A percentile compares a stretch with the other conserved stretches of the same genome.
Conservation (phyloP, 2,888 invertebrate genomes). For the Nemotelus pantherinus region DNA sequence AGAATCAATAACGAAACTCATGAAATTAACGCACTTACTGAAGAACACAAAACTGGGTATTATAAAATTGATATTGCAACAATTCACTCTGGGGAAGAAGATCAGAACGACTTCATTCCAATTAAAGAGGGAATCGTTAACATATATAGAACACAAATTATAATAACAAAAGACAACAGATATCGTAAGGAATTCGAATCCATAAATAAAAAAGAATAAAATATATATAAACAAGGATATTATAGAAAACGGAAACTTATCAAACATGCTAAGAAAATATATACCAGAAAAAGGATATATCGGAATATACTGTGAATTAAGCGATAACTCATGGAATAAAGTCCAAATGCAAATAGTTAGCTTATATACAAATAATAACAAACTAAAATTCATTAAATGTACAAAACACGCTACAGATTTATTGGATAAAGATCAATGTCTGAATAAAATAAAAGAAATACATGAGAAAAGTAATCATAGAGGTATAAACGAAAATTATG, state of each 20-base stretch:
- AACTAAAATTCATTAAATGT: background rate
- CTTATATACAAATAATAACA: background rate
- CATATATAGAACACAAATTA: background rate
- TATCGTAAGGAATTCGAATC: background rate
- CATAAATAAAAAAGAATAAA: background rate
- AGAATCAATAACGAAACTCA: constrained; percentile 8
- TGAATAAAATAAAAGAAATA: constrained; percentile 5
- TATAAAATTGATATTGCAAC: background rate
- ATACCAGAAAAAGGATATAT: constrained; percentile 6
- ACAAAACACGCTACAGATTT: background rate
- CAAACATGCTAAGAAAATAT: background rate
- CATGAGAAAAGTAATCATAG: constrained; percentile 20
- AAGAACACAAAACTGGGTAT: background rate
- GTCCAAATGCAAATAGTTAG: background rate
- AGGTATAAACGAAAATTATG: constrained; percentile 2
- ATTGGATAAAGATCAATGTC: background rate
- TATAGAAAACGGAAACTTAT: background rate
- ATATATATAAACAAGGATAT: background rate
- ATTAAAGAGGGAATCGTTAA: constrained; percentile 24
- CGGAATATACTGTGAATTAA: background rate
- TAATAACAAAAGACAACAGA: background rate
- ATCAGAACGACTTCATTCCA: background rate
- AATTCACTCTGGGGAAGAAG: background rate
- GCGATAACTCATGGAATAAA: background rate
- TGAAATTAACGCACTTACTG: background rate